Base-by-base conservation (phyloP, 1,140 invertebrate genomes). In the Drosophila persimilis region DNA sequence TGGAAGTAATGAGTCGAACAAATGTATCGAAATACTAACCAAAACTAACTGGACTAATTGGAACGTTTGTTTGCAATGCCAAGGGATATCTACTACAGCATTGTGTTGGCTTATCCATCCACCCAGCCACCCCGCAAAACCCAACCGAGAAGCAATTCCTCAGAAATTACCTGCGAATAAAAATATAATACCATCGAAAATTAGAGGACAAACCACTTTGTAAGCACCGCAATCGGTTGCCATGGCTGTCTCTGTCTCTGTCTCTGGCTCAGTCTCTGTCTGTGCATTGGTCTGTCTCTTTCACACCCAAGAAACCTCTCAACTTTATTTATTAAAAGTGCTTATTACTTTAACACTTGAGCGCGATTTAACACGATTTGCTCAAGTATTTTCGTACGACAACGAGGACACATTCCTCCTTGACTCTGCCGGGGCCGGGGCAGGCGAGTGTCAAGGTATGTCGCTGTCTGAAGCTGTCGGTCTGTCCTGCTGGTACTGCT, bases 301-400 rank as follows among this genome's bases (percentile, higher is more conserved):
- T 69, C 58, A 64, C 48, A 39, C 43, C 45, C 60, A 15, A 22
- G 47, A 62, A 53, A 62, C 48, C 77, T 75, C 78, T 86, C 78
- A 88, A 75, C 67, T 88, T 83, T 83, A 81, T 88, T 88, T 88
- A 83, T 88, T 88, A 88, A 88, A 88, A 88, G 78, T 88, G 83
- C 83, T 88, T 88, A 88, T 88, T 88, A 88, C 83, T 83, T 88
- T 86, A 86, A 83, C 83, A 86, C 83, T 86, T 88, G 75, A 88
- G 75, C 83, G 83, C 83, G 75, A 88, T 88, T 88, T 88, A 88
- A 88, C 83, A 88, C 83, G 75, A 88, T 88, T 88, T 88, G 71
- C 78, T 88, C 71, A 88, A 88, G 83, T 78, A 88, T 88, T 88
- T 88, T 88, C 55, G 60, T 76, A 66, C 79, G 74, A 86, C 73